phyloP scores from a whole-genome alignment of 2,797 vertebrate species.

The Oryzias sinensis region DNA sequence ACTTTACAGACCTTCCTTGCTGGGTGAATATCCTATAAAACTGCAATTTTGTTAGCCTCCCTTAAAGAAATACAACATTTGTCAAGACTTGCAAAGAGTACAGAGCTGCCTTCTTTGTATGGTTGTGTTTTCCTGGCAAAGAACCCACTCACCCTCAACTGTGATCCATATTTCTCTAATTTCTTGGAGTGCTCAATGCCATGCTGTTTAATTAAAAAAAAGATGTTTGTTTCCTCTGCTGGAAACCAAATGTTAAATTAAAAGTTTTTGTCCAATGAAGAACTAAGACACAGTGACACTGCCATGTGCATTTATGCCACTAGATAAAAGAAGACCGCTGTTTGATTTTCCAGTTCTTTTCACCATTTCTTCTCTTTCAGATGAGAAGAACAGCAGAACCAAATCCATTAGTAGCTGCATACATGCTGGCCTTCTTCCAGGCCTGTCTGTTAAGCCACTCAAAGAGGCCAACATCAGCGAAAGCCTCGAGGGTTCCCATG shows the following conservation, averaged over 20 bases:
- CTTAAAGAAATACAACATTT: slow-evolving; percentile 30
- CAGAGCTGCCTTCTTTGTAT: slow-evolving; percentile 29
- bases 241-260: slow-evolving; percentile 20
- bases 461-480: slow-evolving; percentile 45
- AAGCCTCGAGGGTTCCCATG: slow-evolving; percentile 57
- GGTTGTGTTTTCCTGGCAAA: slow-evolving; percentile 47
- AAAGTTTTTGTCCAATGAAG: no score
- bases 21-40: slow-evolving; percentile 37
- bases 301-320: slow-evolving; percentile 3
- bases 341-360: slow-evolving; percentile 7
- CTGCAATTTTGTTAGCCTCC: slow-evolving; percentile 33
- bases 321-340: background rate
- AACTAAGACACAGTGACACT: background rate
- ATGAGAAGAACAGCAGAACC: slow-evolving; percentile 28
- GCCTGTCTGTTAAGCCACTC: slow-evolving; percentile 49
- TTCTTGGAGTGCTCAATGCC: slow-evolving; percentile 12
- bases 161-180: slow-evolving; percentile 33
- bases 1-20: slow-evolving; percentile 18
- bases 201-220: slow-evolving; percentile 22
- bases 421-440: slow-evolving; percentile 58
- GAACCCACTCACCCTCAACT: slow-evolving; percentile 30
- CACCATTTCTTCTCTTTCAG: slow-evolving; percentile 8
- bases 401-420: slow-evolving; percentile 54
- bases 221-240: slow-evolving; percentile 7
- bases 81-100: slow-evolving; percentile 39